Conservation (phyloP, 2,797 vertebrate genomes). For the Spinus olivaceus region DNA sequence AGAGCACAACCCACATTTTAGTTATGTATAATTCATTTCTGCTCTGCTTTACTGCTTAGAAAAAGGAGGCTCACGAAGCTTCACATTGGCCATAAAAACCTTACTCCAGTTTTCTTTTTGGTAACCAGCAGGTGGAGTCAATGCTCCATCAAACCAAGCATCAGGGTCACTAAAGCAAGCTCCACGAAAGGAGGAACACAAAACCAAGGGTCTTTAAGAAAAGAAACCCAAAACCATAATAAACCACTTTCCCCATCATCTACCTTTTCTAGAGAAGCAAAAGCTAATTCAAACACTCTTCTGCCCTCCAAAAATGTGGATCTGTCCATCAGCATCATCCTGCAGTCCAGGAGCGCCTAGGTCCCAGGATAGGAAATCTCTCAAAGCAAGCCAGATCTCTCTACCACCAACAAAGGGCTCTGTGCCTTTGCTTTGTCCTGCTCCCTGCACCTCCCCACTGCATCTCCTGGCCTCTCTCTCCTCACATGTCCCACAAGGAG, state of each 20-base stretch:
- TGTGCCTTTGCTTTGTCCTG: background rate
- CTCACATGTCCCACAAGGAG: background rate
- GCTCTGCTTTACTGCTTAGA: conserved; percentile 1
- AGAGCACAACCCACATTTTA: conserved; percentile 28
- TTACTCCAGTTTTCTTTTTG: background rate
- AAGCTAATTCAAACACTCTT: background rate
- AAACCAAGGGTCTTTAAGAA: background rate
- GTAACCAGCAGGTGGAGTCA: background rate
- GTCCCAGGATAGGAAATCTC: background rate
- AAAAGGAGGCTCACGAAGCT: background rate
- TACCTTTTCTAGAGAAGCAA: background rate
- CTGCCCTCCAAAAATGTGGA: background rate
- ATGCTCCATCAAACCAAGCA: background rate
- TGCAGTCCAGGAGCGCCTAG: background rate
- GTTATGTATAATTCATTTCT: background rate
- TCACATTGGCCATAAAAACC: background rate
- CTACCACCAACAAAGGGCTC: background rate
- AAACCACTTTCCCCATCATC: background rate
- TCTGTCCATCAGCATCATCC: background rate
- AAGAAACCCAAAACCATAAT: background rate
- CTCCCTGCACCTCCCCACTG: background rate
- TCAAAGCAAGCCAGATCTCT: background rate
- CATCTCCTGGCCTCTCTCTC: background rate
- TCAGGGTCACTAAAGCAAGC: background rate
- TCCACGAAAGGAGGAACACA: background rate